Evolutionary conservation across 2,113 vertebrate species (phyloP).

Genomic region (Paracanthobrama guichenoti): DNA sequence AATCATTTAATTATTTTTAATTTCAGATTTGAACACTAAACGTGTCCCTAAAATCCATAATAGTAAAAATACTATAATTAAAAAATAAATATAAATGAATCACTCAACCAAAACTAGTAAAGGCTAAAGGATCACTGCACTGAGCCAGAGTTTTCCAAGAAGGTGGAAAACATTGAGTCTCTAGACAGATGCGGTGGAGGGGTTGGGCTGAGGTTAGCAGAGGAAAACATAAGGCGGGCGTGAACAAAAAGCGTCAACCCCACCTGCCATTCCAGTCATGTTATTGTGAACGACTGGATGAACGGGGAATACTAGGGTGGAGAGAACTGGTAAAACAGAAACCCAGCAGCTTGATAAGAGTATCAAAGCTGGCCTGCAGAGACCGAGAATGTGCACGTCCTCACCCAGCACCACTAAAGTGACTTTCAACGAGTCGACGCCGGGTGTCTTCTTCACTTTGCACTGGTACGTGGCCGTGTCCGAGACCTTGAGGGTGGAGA

Average conservation of each 20-base stretch:
- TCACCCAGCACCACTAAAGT: constrained; percentile 85
- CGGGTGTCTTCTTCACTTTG: constrained; percentile 88
- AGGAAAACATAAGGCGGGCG: not conserved
- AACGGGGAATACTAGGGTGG: not conserved
- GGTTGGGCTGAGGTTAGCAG: not conserved
- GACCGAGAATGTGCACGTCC: constrained; percentile 46
- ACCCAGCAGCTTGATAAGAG: not conserved
- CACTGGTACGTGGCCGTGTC: constrained; percentile 92
- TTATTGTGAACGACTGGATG: not conserved
- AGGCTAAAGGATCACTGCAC: not conserved
- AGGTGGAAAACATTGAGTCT: not conserved
- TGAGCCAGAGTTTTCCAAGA: not conserved
- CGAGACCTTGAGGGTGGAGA: constrained; percentile 68
- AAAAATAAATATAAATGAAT: not conserved
- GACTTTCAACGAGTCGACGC: constrained; percentile 81
- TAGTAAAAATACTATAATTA: too few species aligned
- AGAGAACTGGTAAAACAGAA: constrained; percentile 64
- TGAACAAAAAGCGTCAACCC: not conserved
- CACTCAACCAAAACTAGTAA: not conserved
- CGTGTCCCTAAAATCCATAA: too few species aligned
- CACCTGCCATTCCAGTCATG: constrained; percentile 19
- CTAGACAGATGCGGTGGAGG: not conserved
- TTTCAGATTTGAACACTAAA: too few species aligned
- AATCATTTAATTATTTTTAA: too few species aligned
- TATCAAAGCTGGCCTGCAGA: not conserved